Percentiles rank a stretch among this genome's conserved stretches.
phyloP scores from a whole-genome alignment of 1,140 invertebrate genomes.

The Scylla paramamosain region DNA sequence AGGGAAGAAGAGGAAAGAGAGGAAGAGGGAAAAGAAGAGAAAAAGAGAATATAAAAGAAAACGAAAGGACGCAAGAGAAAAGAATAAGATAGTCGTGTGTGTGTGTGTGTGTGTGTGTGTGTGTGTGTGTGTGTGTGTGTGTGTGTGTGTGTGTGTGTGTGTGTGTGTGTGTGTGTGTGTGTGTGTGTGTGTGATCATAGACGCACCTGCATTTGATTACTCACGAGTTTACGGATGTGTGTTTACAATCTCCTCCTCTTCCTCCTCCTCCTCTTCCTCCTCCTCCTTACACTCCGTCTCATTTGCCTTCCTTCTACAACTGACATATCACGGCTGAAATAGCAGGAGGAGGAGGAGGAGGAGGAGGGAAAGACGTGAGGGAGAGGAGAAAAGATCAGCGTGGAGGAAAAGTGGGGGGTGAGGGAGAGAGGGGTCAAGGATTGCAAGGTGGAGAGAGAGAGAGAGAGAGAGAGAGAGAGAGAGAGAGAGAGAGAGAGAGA shows the following conservation, averaged over 20 bases:
- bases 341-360: neutral
- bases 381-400: neutral
- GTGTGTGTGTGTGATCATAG: too few species aligned
- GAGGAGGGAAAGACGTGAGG: neutral
- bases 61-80: too few species aligned
- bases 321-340: conserved; percentile 4
- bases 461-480: conserved; percentile 20
- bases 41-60: neutral
- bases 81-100: neutral
- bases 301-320: neutral
- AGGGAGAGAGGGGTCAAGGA: neutral
- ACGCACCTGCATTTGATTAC: too few species aligned
- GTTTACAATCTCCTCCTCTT: neutral
- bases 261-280: neutral
- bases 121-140: conserved; percentile 3
- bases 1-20: neutral
- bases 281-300: neutral
- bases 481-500: conserved; percentile 5
- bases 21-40: neutral
- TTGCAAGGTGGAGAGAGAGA: neutral
- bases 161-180: neutral
- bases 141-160: neutral
- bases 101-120: neutral
- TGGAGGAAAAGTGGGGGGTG: too few species aligned
- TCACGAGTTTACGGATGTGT: neutral